Base-by-base conservation (phyloP, 2,797 vertebrate species). In the Lacerta agilis region DNA sequence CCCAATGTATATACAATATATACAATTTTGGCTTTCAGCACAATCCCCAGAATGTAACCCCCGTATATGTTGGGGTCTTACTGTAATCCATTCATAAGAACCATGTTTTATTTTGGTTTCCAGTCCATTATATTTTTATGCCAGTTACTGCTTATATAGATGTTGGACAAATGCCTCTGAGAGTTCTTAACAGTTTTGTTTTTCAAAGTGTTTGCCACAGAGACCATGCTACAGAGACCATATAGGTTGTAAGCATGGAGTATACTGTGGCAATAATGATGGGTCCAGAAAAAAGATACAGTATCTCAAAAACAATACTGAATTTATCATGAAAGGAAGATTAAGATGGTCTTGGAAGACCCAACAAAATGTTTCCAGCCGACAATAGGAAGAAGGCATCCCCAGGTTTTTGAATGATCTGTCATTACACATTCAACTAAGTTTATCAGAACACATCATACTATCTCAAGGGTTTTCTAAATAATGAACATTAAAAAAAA, bases 71-170 rank as follows among this genome's bases (percentile, higher is more conserved):
- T 55, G 49, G 3, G 13, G 49, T 55, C 49, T 55, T 55, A 55
- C 49, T 55, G 49, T 55, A 55, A 93, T 77, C 78, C 71, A 94
- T 64, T 87, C 78, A 90, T 58, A 82, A 82, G 5, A 84, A 88
- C 86, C 88, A 92, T 71, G 89, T 73, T 85, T 87, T 83, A 64
- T 58, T 41, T 33, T 88, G 66, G 80, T 11, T 92, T 89, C 82
- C 91, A 94, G 90, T 89, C 93, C 91, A 93, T 64, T 64, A 95
- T 93, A 93, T 72, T 0, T 87, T 89, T 82, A 88, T 79, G 89
- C 89, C 90, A 92, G 90, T 89, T 90, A 90, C 0, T 83, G 82
- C 76, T 92, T 88, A 87, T 89, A 90, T 83, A 89, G 88, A 91
- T 72, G 90, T 83, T 83, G 86, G 83, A 15, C 10, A 78, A 69